These are phyloP conservation scores for Glyphotaelius pellucidus DNA, from an alignment of 2,888 invertebrate genomes.

Conservation along the genomic window DNA sequence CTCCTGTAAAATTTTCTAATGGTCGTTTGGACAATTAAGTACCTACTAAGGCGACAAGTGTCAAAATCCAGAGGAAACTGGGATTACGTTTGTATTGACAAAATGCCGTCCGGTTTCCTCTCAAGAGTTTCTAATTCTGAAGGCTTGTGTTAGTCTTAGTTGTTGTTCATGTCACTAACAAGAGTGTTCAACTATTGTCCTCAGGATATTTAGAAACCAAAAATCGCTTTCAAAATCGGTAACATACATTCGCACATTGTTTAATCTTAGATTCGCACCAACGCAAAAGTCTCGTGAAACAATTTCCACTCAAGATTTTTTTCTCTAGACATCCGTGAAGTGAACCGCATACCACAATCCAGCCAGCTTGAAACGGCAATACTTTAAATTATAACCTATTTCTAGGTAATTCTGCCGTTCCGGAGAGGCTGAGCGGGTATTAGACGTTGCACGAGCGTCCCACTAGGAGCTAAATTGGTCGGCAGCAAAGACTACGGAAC, in stretches of 20 bases:
- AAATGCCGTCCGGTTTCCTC: no score
- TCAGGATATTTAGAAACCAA: background rate
- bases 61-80: no score
- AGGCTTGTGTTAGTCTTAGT: no score
- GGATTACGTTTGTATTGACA: no score
- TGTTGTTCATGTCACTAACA: no score
- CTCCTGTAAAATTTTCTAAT: no score
- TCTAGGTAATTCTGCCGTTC: background rate
- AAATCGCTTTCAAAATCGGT: background rate
- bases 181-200: no score
- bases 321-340: background rate
- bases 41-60: no score
- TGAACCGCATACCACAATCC: background rate
- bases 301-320: background rate
- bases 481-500: background rate
- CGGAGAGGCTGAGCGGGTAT: background rate
- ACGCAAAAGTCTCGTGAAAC: background rate
- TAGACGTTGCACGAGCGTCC: conserved; percentile 10
- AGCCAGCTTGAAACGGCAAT: background rate
- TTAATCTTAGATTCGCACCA: background rate
- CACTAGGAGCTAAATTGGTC: background rate
- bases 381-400: conserved; percentile 1
- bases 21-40: no score
- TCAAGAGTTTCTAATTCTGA: no score
- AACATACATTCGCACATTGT: background rate